Percentiles rank a stretch among this genome's conserved stretches.
Evolutionary conservation across 2,113 vertebrate genomes (phyloP).

Genomic region (Brachyistius frenatus): DNA sequence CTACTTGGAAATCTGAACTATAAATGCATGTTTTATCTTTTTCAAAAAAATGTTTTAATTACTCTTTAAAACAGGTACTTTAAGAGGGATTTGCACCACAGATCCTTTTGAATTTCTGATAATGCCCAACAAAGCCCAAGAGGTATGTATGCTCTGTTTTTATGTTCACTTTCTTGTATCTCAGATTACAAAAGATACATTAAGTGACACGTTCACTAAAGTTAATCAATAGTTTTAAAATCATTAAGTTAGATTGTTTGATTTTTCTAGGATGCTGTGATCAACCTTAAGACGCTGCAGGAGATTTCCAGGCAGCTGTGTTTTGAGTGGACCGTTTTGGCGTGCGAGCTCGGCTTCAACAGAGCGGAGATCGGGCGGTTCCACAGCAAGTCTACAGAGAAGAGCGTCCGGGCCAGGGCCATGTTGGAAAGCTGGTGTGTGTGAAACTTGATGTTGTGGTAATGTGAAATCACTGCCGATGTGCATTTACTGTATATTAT

Average conservation of each 20-base stretch:
- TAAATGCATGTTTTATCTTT: background rate
- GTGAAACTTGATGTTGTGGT: background rate
- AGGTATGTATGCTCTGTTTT: conserved; percentile 72
- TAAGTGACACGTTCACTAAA: background rate
- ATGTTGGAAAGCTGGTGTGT: conserved; percentile 86
- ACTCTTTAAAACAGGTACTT: conserved; percentile 1
- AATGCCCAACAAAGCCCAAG: conserved; percentile 87
- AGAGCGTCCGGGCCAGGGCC: conserved; percentile 81
- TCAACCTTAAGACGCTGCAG: conserved; percentile 84
- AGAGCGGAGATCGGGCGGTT: conserved; percentile 81
- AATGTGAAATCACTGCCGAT: background rate
- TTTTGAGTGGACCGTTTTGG: conserved; percentile 86
- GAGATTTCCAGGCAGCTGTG: conserved; percentile 83
- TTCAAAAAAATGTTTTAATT: background rate
- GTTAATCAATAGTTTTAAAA: background rate
- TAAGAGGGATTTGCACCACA: conserved; percentile 1
- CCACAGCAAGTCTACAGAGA: conserved; percentile 79
- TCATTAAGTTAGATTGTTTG: background rate
- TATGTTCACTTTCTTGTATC: background rate
- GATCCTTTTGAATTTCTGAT: conserved; percentile 53
- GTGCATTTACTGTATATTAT: background rate
- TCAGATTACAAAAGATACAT: background rate
- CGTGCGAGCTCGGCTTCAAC: conserved; percentile 84
- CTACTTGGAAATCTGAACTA: background rate
- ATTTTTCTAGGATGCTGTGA: conserved; percentile 84